phyloP scores from a whole-genome alignment of 2,888 invertebrate species.

The Dryobotodes eremita region DNA sequence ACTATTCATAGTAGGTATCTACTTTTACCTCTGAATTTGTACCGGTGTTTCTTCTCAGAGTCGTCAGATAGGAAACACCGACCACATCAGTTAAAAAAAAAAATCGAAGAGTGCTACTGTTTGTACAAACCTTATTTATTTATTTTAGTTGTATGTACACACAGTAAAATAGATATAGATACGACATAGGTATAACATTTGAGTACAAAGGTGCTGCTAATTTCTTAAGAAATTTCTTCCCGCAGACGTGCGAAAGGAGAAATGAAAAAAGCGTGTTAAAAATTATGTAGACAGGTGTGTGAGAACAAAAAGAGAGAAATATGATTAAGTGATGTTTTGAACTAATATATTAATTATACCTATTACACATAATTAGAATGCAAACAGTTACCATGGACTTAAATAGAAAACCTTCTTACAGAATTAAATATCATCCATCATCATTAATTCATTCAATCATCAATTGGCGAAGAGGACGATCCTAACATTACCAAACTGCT shows the following conservation, averaged over 20 bases:
- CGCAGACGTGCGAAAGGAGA: not conserved
- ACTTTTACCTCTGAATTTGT: not conserved
- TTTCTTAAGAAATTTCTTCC: too few relatives aligned
- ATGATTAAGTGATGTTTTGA: not conserved
- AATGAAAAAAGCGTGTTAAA: not conserved
- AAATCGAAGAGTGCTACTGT: not conserved
- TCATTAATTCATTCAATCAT: not conserved
- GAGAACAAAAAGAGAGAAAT: not conserved
- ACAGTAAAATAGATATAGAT: too few relatives aligned
- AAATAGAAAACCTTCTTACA: not conserved
- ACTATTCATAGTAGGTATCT: too few relatives aligned
- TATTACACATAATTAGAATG: not conserved
- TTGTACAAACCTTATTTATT: not conserved
- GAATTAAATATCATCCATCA: not conserved
- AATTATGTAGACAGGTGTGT: not conserved
- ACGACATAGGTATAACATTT: not conserved
- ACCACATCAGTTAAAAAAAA: not conserved
- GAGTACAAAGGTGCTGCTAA: not conserved
- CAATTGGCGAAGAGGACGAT: not conserved
- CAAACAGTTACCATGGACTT: not conserved
- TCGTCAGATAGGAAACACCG: not conserved
- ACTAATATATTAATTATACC: too few relatives aligned
- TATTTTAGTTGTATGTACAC: too few relatives aligned
- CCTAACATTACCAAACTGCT: constrained; percentile 9
- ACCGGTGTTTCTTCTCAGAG: not conserved